Conservation (phyloP, 2,797 vertebrate species). For the Discoglossus pictus region DNA sequence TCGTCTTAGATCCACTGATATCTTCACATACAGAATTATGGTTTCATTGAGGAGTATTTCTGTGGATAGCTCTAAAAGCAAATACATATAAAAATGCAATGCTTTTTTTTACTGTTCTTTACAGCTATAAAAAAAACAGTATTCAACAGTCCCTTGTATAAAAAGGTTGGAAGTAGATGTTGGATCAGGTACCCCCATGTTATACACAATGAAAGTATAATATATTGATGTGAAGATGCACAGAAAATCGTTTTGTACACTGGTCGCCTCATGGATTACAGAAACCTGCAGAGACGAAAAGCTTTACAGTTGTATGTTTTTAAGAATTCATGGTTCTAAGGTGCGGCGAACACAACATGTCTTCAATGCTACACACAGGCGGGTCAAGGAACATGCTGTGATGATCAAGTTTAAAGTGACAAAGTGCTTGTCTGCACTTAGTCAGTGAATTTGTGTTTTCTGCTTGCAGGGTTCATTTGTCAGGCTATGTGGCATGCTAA, state of each 20-base stretch:
- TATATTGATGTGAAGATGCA: background rate
- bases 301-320: slow-evolving; percentile 29
- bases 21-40: too few species aligned
- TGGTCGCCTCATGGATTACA: slow-evolving; percentile 1
- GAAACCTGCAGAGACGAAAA: slow-evolving; percentile 21
- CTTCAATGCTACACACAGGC: slow-evolving; percentile 7
- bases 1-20: too few species aligned
- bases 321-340: slow-evolving; percentile 35
- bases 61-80: too few species aligned
- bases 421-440: slow-evolving; percentile 28
- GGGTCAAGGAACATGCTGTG: slow-evolving; percentile 18
- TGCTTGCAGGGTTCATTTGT: background rate
- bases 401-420: slow-evolving; percentile 3
- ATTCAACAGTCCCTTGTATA: too few species aligned
- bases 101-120: too few species aligned
- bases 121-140: too few species aligned
- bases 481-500: slow-evolving; percentile 1
- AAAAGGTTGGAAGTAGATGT: too few species aligned
- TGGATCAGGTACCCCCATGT: too few species aligned
- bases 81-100: too few species aligned
- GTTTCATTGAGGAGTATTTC: too few species aligned
- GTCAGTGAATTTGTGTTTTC: slow-evolving; percentile 10
- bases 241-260: slow-evolving; percentile 9
- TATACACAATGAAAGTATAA: background rate
- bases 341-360: slow-evolving; percentile 23